Conservation (phyloP, 2,797 vertebrate species). For the Brotogeris chrysoptera region DNA sequence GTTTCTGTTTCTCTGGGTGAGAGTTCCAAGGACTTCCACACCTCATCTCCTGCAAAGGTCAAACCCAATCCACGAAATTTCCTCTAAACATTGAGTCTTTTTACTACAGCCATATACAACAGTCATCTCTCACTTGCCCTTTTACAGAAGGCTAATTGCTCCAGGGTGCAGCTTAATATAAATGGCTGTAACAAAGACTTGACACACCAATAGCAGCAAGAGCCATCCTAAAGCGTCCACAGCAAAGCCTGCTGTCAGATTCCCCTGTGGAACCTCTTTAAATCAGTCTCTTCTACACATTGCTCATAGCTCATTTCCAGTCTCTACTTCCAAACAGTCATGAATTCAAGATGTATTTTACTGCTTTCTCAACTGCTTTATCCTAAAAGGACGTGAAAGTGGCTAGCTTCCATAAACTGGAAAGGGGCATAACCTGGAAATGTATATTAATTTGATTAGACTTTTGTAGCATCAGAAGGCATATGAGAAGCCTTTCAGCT, state of each 20-base stretch:
- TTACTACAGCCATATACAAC: neutral
- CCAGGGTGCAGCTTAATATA: neutral
- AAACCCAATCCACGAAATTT: neutral
- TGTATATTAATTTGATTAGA: neutral
- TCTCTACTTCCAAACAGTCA: neutral
- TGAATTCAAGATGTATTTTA: neutral
- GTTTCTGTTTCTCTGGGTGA: neutral
- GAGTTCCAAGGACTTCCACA: constrained; percentile 33
- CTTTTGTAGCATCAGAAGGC: neutral
- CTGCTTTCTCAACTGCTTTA: neutral
- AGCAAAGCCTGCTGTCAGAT: neutral
- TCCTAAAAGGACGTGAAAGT: neutral
- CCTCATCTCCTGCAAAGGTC: constrained; percentile 27
- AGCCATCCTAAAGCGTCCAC: neutral
- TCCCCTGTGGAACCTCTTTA: neutral
- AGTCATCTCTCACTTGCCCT: neutral
- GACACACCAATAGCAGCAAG: neutral
- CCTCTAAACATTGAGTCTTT: neutral
- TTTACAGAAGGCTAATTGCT: neutral
- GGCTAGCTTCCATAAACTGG: neutral
- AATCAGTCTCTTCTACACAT: neutral
- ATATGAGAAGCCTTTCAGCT: neutral
- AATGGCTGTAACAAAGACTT: neutral
- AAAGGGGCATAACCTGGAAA: neutral
- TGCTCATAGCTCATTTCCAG: neutral